Percentiles rank a stretch among this genome's conserved stretches.
phyloP scores from a whole-genome alignment of 2,113 vertebrate species.

The Macroglossus sobrinus region DNA sequence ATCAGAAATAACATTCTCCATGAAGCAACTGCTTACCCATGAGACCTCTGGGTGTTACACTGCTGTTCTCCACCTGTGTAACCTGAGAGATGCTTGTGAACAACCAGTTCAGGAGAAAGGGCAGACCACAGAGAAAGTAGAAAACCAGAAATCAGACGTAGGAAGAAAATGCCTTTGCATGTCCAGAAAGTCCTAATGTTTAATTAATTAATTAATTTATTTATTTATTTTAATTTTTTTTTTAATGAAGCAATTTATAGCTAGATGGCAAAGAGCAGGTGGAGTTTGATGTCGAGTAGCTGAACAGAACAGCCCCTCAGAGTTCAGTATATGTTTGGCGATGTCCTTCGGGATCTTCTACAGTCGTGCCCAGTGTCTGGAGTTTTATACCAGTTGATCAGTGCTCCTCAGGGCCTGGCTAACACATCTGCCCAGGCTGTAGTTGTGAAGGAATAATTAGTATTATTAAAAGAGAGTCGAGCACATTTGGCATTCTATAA shows the following conservation, averaged over 20 bases:
- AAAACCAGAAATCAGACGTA: neutral
- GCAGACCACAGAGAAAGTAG: neutral
- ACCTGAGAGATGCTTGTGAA: neutral
- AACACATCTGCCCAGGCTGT: neutral
- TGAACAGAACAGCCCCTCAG: neutral
- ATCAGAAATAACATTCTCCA: neutral
- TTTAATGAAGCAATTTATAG: neutral
- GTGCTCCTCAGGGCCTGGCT: neutral
- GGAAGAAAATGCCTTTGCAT: neutral
- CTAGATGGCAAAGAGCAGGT: neutral
- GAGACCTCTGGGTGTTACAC: neutral
- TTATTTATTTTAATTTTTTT: neutral
- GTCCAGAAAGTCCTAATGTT: neutral
- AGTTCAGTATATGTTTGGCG: neutral
- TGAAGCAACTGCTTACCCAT: neutral
- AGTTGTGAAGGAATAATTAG: conserved; percentile 19
- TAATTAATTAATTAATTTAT: neutral
- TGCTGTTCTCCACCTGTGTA: neutral
- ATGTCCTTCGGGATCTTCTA: neutral
- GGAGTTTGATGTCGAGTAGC: neutral
- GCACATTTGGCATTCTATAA: conserved; percentile 30
- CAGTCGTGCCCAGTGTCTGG: neutral
- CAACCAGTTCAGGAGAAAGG: neutral
- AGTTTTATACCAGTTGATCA: neutral
- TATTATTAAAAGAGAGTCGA: conserved; percentile 18